Evolutionary conservation across 2,797 vertebrate species (phyloP).

Genomic region (Mallotus villosus): DNA sequence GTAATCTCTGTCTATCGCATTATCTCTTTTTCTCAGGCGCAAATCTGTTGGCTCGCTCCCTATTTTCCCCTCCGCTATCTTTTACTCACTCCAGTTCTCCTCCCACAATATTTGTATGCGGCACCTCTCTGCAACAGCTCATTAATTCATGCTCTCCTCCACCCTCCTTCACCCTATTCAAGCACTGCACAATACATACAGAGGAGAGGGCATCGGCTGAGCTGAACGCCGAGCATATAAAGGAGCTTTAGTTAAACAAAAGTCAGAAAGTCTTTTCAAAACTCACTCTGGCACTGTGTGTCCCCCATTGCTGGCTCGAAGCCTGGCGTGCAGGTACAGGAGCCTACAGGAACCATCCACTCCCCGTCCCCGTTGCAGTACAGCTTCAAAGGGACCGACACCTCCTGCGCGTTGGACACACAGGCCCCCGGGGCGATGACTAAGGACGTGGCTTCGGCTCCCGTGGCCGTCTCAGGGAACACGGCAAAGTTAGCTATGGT

Average conservation of each 20-base stretch:
- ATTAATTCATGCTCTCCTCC: slow-evolving; percentile 76
- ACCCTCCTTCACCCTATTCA: slow-evolving; percentile 68
- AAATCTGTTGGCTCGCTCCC: slow-evolving; percentile 48
- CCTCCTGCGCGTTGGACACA: slow-evolving; percentile 89
- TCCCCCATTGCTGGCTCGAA: slow-evolving; percentile 87
- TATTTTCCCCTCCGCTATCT: slow-evolving; percentile 25
- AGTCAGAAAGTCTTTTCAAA: slow-evolving; percentile 53
- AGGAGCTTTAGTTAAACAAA: slow-evolving; percentile 66
- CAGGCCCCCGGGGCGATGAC: slow-evolving; percentile 94
- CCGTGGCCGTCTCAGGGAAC: slow-evolving; percentile 95
- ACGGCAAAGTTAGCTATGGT: slow-evolving; percentile 92
- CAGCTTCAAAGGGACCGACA: slow-evolving; percentile 93
- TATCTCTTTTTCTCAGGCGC: slow-evolving; percentile 50
- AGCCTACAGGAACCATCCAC: slow-evolving; percentile 98
- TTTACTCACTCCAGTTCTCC: slow-evolving; percentile 18
- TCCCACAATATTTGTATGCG: slow-evolving; percentile 73
- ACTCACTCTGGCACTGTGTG: slow-evolving; percentile 91
- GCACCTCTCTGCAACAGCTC: slow-evolving; percentile 72
- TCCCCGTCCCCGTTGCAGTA: slow-evolving; percentile 97
- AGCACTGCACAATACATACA: slow-evolving; percentile 70
- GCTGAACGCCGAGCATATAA: slow-evolving; percentile 64
- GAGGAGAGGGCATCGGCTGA: slow-evolving; percentile 62
- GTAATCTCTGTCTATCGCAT: slow-evolving; percentile 46
- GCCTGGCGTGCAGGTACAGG: slow-evolving; percentile 90
- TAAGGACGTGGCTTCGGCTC: slow-evolving; percentile 92